Evolutionary conservation across 2,113 vertebrate genomes (phyloP), one percentile per base, ranked within the genome.

Genomic region (Nothoprocta pentlandii): DNA sequence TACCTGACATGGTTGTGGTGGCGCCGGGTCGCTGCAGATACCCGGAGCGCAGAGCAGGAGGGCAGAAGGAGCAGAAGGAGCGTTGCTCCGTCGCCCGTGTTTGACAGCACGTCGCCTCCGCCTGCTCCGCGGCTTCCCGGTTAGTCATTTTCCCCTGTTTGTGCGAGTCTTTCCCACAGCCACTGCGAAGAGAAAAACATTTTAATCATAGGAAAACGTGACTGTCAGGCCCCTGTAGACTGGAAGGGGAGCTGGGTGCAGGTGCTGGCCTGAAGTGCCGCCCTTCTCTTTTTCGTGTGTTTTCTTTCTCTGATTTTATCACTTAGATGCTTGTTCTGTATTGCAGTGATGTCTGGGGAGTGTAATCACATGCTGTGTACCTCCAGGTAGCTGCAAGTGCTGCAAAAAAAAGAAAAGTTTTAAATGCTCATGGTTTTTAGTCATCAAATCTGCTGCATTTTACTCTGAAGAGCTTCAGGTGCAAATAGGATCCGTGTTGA

Each of bases 111-210:
- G 2, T 92, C 2, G 2, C 26, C 42, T 62, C 74, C 82, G 19
- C 49, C 63, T 36, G 64, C 89, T 54, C 28, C 0, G 0, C 66
- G 68, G 85, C 87, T 89, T 93, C 86, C 86, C 30, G 2, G 66
- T 94, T 94, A 91, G 89, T 96, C 95, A 74, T 42, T 89, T 75
- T 92, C 67, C 80, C 75, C 49, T 87, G 49, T 93, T 93, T 95
- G 66, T 87, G 67, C 67, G n/a, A 74, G 70, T 46, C 77, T 92
- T 95, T 89, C 91, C 62, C 78, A 81, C 78, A 92, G 70, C 62
- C 42, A 54, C 84, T 87, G 74, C n/a, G 41, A 76, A 85, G 70
- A 81, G 39, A 86, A 84, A 87, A 94, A 56, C 44, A 64, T 61
- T 89, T 90, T 68, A 64, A 53, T 93, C 22, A 44, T 41, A 82